Evolutionary conservation across 2,797 vertebrate genomes (phyloP).

Genomic region (Squalus acanthias): DNA sequence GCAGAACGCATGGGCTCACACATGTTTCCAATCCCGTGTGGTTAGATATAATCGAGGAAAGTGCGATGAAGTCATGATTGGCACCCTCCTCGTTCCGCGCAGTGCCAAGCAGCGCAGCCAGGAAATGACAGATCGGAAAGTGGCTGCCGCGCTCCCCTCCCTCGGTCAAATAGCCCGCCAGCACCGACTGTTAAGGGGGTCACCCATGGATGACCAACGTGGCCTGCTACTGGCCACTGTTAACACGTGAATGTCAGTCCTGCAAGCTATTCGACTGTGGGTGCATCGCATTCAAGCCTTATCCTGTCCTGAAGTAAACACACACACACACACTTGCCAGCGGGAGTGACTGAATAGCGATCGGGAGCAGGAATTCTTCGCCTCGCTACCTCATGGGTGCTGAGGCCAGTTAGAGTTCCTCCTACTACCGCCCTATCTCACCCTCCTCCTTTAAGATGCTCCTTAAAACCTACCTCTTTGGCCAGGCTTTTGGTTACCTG

Average conservation of each 20-base stretch:
- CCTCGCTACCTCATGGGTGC: not conserved
- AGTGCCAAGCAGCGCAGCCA: not conserved
- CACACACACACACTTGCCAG: not conserved
- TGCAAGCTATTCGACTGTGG: not conserved
- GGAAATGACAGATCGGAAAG: not conserved
- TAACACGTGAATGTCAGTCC: not conserved
- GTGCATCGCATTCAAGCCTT: not conserved
- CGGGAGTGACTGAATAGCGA: not conserved
- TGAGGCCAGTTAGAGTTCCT: not conserved
- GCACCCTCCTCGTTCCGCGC: not conserved
- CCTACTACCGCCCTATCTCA: not conserved
- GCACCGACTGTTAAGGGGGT: not conserved
- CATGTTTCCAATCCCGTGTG: constrained; percentile 15
- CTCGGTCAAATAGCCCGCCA: not conserved
- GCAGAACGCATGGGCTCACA: not conserved
- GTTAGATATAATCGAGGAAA: not conserved
- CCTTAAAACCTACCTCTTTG: too few relatives aligned
- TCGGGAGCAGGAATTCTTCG: not conserved
- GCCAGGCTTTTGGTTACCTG: too few relatives aligned
- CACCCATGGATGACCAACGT: not conserved
- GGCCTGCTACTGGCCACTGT: not conserved
- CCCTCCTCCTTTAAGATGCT: too few relatives aligned
- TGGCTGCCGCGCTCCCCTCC: not conserved
- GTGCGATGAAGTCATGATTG: not conserved
- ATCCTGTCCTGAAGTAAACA: not conserved